Base-by-base conservation (phyloP, 2,113 vertebrate genomes). In the Felis catus region DNA sequence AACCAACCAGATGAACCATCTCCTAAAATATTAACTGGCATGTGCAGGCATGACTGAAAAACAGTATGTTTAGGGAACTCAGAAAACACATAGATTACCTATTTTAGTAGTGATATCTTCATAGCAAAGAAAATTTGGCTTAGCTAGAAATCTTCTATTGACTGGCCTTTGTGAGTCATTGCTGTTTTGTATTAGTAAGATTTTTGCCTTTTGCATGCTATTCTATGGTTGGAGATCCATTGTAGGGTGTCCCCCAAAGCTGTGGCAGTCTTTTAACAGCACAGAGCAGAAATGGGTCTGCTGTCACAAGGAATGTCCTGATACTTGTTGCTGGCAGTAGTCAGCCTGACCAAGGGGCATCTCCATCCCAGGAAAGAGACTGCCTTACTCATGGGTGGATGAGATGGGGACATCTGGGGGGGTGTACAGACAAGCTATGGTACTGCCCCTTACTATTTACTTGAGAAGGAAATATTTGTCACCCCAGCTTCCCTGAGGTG, bases 31-130 rank as follows among this genome's bases (percentile, higher is more conserved):
- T 78, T 93, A 82, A 55, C 53, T 74, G 70, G 21, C 27, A 71
- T 82, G 6, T 92, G 13, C 39, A 94, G 55, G 78, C 81, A 55
- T 92, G 65, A 94, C 23, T 80, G 4, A 48, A 90, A 91, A 91
- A 16, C 84, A 81, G 66, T 45, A 33, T 91, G 84, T 92, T 96
- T 78, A 66, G 41, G n/a, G 53, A 23, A 48, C 65, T 95, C 90
- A 68, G 0, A 74, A 87, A 81, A 90, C 61, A 96, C 36, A 66
- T 18, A 10, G 29, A 74, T 91, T 55, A 29, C 31, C 15, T 85
- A 73, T 95, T 48, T 94, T 81, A 92, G 41, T 97, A 88, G 71
- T 92, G 39, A 63, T 7, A 78, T 23, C 76, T 88, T 95, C 88
- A 29, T 84, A 86, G 21, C 39, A 85, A 66, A 96, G 31, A 85